These are phyloP conservation scores for Struthio camelus DNA, from an alignment of 2,113 vertebrate genomes.

Conservation along the genomic window DNA sequence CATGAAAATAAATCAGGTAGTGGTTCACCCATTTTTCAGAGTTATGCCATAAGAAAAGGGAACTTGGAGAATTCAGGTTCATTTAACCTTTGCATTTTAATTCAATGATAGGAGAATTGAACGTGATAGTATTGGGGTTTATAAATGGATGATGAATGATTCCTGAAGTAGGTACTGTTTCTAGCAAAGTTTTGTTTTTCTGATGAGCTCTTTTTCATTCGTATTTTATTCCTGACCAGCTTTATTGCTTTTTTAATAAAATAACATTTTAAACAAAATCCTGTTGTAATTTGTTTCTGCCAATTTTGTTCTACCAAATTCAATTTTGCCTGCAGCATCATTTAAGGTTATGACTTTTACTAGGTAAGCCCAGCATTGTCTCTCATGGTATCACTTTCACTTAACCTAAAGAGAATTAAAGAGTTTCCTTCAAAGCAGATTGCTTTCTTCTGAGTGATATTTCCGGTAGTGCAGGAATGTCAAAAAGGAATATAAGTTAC, in stretches of 20 bases:
- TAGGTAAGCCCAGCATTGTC: slow-evolving; percentile 49
- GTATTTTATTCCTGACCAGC: slow-evolving; percentile 43
- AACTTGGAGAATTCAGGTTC: background rate
- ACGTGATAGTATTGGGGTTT: background rate
- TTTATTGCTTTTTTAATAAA: slow-evolving; percentile 46
- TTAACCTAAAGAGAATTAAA: slow-evolving; percentile 60
- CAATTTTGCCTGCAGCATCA: slow-evolving; percentile 60
- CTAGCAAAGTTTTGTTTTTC: background rate
- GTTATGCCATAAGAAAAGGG: background rate
- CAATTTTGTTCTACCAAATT: slow-evolving; percentile 62
- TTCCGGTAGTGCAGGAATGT: slow-evolving; percentile 49
- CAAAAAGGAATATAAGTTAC: background rate
- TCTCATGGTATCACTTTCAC: slow-evolving; percentile 37
- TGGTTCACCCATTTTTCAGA: background rate
- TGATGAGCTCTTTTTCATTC: slow-evolving; percentile 14
- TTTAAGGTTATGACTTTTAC: slow-evolving; percentile 55
- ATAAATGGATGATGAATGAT: background rate
- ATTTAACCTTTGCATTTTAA: background rate
- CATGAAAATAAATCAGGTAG: background rate
- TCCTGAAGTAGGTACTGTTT: background rate
- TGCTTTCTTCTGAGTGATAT: slow-evolving; percentile 16
- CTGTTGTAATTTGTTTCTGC: slow-evolving; percentile 51
- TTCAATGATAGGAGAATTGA: background rate
- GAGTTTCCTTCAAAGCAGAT: slow-evolving; percentile 52
- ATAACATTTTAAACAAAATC: slow-evolving; percentile 51